These are phyloP conservation scores for Thrips palmi DNA, from an alignment of 1,140 invertebrate species.

Conservation along the genomic window DNA sequence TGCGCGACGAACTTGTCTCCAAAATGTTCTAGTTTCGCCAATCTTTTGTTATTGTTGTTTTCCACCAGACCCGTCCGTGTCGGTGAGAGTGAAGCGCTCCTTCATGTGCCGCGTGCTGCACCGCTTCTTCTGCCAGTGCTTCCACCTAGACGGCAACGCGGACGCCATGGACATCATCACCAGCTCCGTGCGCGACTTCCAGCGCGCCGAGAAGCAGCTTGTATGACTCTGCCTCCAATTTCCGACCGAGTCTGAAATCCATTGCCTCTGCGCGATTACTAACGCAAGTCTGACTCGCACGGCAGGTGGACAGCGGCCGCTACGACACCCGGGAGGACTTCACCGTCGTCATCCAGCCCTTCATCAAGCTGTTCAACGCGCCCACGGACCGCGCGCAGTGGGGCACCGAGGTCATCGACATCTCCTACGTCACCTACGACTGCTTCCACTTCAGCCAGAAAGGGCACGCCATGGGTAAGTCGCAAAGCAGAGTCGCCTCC, in stretches of 20 bases:
- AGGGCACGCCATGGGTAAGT: slow-evolving; percentile 40
- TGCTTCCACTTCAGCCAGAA: slow-evolving; percentile 62
- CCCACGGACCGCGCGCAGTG: slow-evolving; percentile 20
- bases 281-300: too few species aligned
- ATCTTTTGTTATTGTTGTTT: too few species aligned
- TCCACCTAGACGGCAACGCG: slow-evolving; percentile 37
- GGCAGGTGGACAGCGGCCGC: slow-evolving; percentile 33
- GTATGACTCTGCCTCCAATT: too few species aligned
- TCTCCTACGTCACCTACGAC: slow-evolving; percentile 50
- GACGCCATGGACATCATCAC: slow-evolving; percentile 31
- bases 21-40: too few species aligned
- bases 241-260: too few species aligned
- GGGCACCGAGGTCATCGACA: slow-evolving; percentile 27
- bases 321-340: slow-evolving; percentile 39
- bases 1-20: too few species aligned
- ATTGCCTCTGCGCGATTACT: too few species aligned
- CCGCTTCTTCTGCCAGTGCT: slow-evolving; percentile 49
- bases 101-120: slow-evolving; percentile 48
- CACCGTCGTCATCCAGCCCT: slow-evolving; percentile 48
- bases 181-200: slow-evolving; percentile 37
- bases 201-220: slow-evolving; percentile 37
- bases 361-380: slow-evolving; percentile 33
- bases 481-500: slow-evolving; percentile 6
- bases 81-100: slow-evolving; percentile 37
- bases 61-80: slow-evolving; percentile 44